phyloP scores from a whole-genome alignment of 2,113 vertebrate species.

The Ranitomeya variabilis region DNA sequence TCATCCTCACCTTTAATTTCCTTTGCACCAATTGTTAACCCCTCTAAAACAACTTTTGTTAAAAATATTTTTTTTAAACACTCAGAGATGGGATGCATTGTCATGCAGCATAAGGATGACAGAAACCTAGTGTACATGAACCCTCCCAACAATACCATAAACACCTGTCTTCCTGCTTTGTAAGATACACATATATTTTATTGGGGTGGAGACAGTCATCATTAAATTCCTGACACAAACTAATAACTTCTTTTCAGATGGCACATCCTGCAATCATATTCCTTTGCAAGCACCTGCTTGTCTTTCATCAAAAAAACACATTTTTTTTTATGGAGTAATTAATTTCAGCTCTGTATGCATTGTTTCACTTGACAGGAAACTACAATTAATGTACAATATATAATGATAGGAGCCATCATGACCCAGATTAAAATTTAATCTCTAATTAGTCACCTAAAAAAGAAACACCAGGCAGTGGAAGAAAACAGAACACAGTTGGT shows the following conservation, averaged over 20 bases:
- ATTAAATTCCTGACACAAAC: slow-evolving; percentile 9
- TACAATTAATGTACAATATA: background rate
- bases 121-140: background rate
- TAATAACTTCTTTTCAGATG: slow-evolving; percentile 3
- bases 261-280: background rate
- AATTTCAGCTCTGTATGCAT: background rate
- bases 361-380: background rate
- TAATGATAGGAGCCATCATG: background rate
- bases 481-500: no score
- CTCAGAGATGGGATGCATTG: no score
- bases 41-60: no score
- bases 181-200: background rate
- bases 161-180: background rate
- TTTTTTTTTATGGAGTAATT: background rate
- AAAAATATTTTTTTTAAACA: no score
- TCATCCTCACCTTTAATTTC: no score
- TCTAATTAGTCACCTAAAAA: background rate
- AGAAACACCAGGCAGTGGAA: background rate
- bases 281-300: background rate
- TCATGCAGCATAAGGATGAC: background rate
- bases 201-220: background rate
- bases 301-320: background rate
- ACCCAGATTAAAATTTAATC: background rate
- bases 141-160: background rate
- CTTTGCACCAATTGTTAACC: no score